Evolutionary conservation across 2,888 invertebrate species (phyloP).

Genomic region (Agrenia bidenticulata): DNA sequence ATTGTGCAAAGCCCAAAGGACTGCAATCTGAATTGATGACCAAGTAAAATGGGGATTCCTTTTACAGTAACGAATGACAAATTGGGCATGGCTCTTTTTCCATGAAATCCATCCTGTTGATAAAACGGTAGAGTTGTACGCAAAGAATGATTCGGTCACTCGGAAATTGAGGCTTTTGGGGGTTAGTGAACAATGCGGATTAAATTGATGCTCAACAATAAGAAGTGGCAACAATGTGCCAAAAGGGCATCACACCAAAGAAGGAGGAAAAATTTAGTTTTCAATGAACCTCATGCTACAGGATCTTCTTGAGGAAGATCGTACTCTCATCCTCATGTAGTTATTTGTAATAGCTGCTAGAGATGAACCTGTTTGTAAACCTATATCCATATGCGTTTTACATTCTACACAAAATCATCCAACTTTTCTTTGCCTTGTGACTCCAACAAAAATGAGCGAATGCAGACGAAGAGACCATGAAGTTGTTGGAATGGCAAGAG

Average conservation of each 20-base stretch:
- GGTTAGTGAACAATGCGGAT: background rate
- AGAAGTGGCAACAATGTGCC: conserved; percentile 36
- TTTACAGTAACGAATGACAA: background rate
- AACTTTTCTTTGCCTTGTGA: no score
- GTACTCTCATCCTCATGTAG: no score
- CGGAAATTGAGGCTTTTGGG: no score
- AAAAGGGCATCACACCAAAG: conserved; percentile 35
- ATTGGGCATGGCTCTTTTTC: conserved; percentile 1
- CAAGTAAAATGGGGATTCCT: background rate
- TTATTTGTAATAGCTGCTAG: no score
- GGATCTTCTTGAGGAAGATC: no score
- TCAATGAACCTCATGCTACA: conserved; percentile 1
- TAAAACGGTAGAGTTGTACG: background rate
- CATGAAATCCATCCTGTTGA: background rate
- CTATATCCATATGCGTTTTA: no score
- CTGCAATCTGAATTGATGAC: background rate
- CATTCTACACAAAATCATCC: no score
- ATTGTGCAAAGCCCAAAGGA: background rate
- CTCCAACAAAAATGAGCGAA: no score
- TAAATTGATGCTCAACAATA: conserved; percentile 8
- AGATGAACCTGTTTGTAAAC: no score
- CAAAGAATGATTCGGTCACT: no score
- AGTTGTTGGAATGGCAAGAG: no score
- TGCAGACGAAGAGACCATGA: no score
- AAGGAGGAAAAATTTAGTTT: conserved; percentile 11